These are phyloP conservation scores for Cyclina sinensis DNA, from an alignment of 1,140 invertebrate genomes.

Conservation along the genomic window DNA sequence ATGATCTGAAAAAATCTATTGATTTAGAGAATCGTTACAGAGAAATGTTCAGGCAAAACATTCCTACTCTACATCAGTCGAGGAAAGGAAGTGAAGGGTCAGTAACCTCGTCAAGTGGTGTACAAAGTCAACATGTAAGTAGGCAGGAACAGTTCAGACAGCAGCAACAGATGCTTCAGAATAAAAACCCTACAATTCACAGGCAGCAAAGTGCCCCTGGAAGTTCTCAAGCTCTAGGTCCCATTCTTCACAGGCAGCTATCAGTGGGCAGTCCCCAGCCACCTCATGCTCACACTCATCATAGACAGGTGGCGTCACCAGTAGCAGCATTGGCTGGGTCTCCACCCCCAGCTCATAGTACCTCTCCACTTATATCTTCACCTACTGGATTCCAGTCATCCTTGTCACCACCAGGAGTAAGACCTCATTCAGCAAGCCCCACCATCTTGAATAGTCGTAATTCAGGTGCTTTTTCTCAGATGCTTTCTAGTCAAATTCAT, in stretches of 20 bases:
- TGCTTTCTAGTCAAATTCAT: neutral
- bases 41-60: constrained; percentile 36
- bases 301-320: neutral
- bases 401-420: neutral
- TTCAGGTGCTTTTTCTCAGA: neutral
- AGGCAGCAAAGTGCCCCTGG: constrained; percentile 41
- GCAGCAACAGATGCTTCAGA: neutral
- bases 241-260: constrained; percentile 36
- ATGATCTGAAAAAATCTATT: constrained; percentile 59
- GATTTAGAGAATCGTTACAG: constrained; percentile 53
- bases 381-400: neutral
- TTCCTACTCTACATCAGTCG: constrained; percentile 9
- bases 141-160: constrained; percentile 18
- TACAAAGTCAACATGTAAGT: constrained; percentile 16
- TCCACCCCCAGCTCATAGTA: constrained; percentile 49
- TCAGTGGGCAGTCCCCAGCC: constrained; percentile 18
- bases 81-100: neutral
- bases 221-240: neutral
- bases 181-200: neutral
- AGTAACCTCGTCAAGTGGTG: no score
- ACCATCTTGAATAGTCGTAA: neutral
- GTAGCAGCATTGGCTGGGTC: constrained; percentile 24
- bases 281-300: constrained; percentile 39
- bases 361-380: constrained; percentile 1
- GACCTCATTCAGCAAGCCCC: neutral